Base-by-base conservation (phyloP, 2,888 invertebrate species). In the Punctoribates punctum region DNA sequence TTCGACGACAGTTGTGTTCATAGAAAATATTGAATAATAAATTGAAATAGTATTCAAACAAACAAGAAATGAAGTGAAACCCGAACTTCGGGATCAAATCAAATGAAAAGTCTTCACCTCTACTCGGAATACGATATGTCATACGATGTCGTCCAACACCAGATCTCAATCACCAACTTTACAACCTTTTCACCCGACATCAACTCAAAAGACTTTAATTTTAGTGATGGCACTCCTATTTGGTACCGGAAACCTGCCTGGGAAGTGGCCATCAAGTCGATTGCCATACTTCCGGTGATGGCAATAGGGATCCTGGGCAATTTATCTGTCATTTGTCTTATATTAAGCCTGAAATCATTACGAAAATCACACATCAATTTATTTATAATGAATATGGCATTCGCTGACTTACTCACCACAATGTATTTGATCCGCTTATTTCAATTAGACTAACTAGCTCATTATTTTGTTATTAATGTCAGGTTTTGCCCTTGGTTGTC, bases 401-500 rank as follows among this genome's bases (percentile, higher is more conserved):
- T 88, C 0, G 89, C 90, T 0, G 92, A 92, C 83, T 84, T 90
- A 23, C 81, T 88, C 0, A 89, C 89, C 0, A 83, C 91, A 4
- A 78, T 90, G 0, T 76, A 70, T n/a, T 73, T 34, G n/a, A 73
- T 20, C 29, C 1, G 23, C 17, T n/a, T 29, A 54, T 13, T 25
- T 34, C 25, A 27, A 42, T 46, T 73, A 48, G 17, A 25, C 4
- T n/a, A 57, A 60, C 38, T 20, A 54, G 8, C n/a, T 54, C 15
- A 73, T 23, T 42, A 42, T 42, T 42, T 8, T 11, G 6, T 11
- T 34, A 3, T 25, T n/a, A n/a, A 1, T 8, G 5, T 17, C 15
- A 75, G 75, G 17, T 84, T 91, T 13, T 90, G 91, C 75, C 91
- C 93, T 0, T 89, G 90, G 88, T 88, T 93, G 81, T 89, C 91